Percentiles rank a stretch among this genome's conserved stretches.
Conservation (phyloP, 2,113 vertebrate genomes). For the Tragelaphus strepsiceros region DNA sequence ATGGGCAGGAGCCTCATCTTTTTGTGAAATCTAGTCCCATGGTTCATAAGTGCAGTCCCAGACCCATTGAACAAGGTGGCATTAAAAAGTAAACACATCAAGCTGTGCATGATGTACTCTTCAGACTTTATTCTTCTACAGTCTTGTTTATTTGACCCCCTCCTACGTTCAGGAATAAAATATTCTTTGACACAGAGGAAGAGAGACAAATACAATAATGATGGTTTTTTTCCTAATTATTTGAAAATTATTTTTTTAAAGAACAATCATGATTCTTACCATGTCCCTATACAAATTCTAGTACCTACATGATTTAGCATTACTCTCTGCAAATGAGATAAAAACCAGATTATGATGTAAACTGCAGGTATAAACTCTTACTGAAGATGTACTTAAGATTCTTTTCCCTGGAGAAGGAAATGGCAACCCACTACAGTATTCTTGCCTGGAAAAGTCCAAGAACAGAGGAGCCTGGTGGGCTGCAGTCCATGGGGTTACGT, state of each 20-base stretch:
- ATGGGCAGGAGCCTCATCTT: slow-evolving; percentile 32
- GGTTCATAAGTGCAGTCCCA: slow-evolving; percentile 9
- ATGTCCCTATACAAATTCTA: not conserved
- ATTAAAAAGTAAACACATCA: slow-evolving; percentile 35
- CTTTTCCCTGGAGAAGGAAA: not conserved
- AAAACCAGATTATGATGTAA: not conserved
- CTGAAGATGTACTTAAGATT: not conserved
- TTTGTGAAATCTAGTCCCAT: slow-evolving; percentile 41
- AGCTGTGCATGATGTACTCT: slow-evolving; percentile 26
- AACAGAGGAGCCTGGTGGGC: not conserved
- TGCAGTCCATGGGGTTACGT: not conserved
- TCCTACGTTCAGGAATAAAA: slow-evolving; percentile 4
- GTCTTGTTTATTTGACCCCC: not conserved
- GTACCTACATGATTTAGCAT: not conserved
- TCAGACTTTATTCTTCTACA: not conserved
- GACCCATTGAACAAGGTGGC: not conserved
- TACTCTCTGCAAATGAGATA: not conserved
- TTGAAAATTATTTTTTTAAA: slow-evolving; percentile 17
- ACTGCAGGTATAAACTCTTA: not conserved
- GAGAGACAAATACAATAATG: not conserved
- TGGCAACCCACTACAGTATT: not conserved
- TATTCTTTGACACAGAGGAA: not conserved
- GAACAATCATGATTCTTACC: not conserved
- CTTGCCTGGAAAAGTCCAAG: not conserved
- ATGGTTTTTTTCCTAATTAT: not conserved